These are phyloP conservation scores for Olivierus martensii DNA, from an alignment of 1,140 invertebrate species.

Conservation along the genomic window DNA sequence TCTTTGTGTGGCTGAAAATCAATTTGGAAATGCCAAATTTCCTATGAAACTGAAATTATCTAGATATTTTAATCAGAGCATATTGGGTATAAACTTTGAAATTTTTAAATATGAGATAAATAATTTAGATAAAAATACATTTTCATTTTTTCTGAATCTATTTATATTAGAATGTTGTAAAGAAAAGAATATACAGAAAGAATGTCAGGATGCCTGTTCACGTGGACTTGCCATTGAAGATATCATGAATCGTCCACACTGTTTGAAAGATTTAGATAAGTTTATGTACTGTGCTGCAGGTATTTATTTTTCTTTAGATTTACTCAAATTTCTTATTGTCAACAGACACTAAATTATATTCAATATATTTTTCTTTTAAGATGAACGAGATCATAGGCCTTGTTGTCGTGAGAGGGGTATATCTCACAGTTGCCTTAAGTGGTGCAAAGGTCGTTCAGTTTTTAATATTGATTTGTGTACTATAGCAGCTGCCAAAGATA, in stretches of 20 bases:
- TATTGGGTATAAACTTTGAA: not conserved
- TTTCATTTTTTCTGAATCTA: not conserved
- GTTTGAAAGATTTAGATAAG: slow-evolving; percentile 65
- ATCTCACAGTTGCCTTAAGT: slow-evolving; percentile 55
- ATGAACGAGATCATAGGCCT: slow-evolving; percentile 59
- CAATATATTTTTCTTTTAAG: slow-evolving; percentile 23
- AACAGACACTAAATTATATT: not conserved
- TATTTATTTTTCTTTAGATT: slow-evolving; percentile 15
- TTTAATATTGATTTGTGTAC: slow-evolving; percentile 48
- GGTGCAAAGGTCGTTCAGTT: slow-evolving; percentile 55
- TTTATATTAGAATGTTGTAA: slow-evolving; percentile 48
- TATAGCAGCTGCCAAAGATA: slow-evolving; percentile 51
- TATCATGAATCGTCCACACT: slow-evolving; percentile 58
- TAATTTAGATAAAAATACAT: too few relatives aligned
- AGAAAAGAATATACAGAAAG: slow-evolving; percentile 52
- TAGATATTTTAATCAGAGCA: not conserved
- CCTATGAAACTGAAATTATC: slow-evolving; percentile 5
- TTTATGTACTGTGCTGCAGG: slow-evolving; percentile 70
- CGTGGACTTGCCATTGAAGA: slow-evolving; percentile 65
- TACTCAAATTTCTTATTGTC: not conserved
- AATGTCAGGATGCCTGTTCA: slow-evolving; percentile 60
- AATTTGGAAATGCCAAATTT: slow-evolving; percentile 52
- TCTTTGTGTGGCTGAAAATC: slow-evolving; percentile 65
- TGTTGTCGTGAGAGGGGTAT: slow-evolving; percentile 61
- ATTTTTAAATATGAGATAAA: not conserved